Percentiles rank a stretch among this genome's conserved stretches.
Conservation (phyloP, 2,113 vertebrate genomes). For the Epinephelus fuscoguttatus region DNA sequence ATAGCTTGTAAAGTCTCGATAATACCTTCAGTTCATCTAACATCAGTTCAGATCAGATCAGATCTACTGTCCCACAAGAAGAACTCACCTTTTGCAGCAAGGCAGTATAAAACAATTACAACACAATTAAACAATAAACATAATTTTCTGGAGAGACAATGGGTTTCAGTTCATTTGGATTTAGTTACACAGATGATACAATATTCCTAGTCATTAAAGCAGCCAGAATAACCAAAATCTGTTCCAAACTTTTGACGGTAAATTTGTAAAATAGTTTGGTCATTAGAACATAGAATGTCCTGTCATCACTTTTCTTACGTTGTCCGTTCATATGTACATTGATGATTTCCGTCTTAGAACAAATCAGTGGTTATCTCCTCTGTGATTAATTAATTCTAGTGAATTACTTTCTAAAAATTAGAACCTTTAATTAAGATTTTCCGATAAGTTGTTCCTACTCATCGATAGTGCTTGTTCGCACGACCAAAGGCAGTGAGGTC, state of each 20-base stretch:
- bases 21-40: background rate
- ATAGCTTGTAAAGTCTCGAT: background rate
- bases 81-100: background rate
- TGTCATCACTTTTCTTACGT: background rate
- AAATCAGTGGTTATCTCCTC: background rate
- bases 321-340: background rate
- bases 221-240: background rate
- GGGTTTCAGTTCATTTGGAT: background rate
- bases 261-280: background rate
- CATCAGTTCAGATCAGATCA: background rate
- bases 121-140: background rate
- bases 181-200: background rate
- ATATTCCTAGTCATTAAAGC: background rate
- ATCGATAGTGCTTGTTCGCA: conserved; percentile 12
- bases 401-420: conserved; percentile 9
- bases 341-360: background rate
- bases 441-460: background rate
- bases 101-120: background rate
- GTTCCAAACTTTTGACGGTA: background rate
- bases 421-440: background rate
- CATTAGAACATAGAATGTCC: background rate
- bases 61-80: background rate
- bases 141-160: background rate
- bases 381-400: background rate
- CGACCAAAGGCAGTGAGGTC: background rate